These are phyloP conservation scores for Chironomus riparius DNA, from an alignment of 2,888 invertebrate genomes.

Conservation along the genomic window DNA sequence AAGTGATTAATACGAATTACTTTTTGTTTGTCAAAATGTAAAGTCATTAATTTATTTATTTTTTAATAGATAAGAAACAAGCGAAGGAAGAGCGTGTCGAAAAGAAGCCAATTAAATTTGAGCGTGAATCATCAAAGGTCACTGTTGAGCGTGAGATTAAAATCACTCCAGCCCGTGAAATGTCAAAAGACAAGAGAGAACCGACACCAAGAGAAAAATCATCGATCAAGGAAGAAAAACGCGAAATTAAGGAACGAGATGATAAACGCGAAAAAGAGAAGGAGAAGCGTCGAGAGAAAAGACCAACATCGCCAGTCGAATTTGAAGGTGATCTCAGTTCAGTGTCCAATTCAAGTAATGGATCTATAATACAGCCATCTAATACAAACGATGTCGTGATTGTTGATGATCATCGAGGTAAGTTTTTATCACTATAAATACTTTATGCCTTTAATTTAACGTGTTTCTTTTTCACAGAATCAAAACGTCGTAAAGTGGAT, in stretches of 20 bases:
- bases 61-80: conserved; percentile 28
- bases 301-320: conserved; percentile 38
- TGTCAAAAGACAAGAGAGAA: neutral
- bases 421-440: conserved; percentile 21
- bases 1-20: too few species aligned
- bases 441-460: too few species aligned
- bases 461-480: conserved; percentile 46
- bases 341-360: conserved; percentile 47
- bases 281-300: conserved; percentile 54
- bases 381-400: conserved; percentile 44
- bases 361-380: conserved; percentile 44
- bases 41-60: too few species aligned
- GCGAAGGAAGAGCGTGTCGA: conserved; percentile 33
- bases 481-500: conserved; percentile 79
- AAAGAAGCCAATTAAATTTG: conserved; percentile 28
- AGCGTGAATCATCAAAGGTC: conserved; percentile 2
- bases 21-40: too few species aligned
- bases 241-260: conserved; percentile 32
- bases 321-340: conserved; percentile 48
- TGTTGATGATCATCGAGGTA: conserved; percentile 54
- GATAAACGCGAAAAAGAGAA: conserved; percentile 39
- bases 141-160: conserved; percentile 26
- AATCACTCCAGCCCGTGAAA: conserved; percentile 12
- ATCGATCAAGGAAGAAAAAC: conserved; percentile 35
- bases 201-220: conserved; percentile 36